These are phyloP conservation scores for Barypeithes pellucidus DNA, from an alignment of 2,888 invertebrate genomes.

Conservation along the genomic window DNA sequence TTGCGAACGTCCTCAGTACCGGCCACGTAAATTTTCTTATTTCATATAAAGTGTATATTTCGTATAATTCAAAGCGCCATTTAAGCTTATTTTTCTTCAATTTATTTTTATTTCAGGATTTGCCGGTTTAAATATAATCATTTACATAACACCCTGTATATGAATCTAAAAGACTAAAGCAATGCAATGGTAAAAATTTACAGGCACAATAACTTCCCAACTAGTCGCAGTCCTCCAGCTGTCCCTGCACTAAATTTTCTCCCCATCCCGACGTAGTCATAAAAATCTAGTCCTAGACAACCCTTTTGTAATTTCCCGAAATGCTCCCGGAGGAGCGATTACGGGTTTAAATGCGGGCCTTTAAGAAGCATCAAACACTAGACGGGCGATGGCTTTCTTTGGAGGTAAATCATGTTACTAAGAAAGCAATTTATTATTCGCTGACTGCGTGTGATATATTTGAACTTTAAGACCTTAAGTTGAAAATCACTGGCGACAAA, in stretches of 20 bases:
- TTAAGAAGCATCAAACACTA: slow-evolving; percentile 47
- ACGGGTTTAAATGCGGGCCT: slow-evolving; percentile 49
- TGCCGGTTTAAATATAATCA: too few relatives aligned
- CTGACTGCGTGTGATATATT: slow-evolving; percentile 39
- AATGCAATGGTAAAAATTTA: background rate
- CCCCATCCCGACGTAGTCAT: slow-evolving; percentile 24
- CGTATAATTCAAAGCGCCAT: too few relatives aligned
- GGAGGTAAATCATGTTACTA: slow-evolving; percentile 47
- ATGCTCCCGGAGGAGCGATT: slow-evolving; percentile 42
- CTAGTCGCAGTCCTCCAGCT: background rate
- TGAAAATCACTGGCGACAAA: too few relatives aligned
- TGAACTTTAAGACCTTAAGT: slow-evolving; percentile 18
- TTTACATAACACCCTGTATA: too few relatives aligned
- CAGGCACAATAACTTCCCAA: background rate
- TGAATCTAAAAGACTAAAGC: too few relatives aligned
- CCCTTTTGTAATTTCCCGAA: slow-evolving; percentile 52
- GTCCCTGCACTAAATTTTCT: slow-evolving; percentile 10
- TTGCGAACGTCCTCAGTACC: too few relatives aligned
- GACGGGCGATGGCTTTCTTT: slow-evolving; percentile 51
- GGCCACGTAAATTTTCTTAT: too few relatives aligned
- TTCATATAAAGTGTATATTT: too few relatives aligned
- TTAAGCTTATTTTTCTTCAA: too few relatives aligned
- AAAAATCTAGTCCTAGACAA: slow-evolving; percentile 51
- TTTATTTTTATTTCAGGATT: too few relatives aligned
- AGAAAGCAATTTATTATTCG: slow-evolving; percentile 38